These are phyloP conservation scores for Neoitamus cyanurus DNA, from an alignment of 2,888 invertebrate species.

Conservation along the genomic window DNA sequence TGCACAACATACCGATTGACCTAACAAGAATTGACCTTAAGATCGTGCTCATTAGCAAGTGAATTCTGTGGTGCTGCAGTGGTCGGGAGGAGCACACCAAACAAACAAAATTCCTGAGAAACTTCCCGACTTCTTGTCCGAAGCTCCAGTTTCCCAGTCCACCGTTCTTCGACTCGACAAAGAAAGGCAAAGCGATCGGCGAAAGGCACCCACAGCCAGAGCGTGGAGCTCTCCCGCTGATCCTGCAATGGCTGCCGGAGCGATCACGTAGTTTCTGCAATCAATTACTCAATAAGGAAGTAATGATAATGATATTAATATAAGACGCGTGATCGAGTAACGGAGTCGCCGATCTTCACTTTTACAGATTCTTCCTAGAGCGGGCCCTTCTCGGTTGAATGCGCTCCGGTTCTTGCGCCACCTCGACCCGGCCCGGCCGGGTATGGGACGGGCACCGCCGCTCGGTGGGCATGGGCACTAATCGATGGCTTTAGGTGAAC, in stretches of 20 bases:
- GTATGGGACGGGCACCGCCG: neutral
- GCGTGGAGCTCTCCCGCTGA: neutral
- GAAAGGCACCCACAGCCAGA: constrained; percentile 23
- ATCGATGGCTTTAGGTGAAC: constrained; percentile 42
- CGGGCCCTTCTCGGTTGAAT: constrained; percentile 29
- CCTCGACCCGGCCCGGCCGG: constrained; percentile 27
- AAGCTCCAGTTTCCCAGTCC: neutral
- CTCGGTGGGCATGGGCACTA: neutral
- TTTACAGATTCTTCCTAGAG: constrained; percentile 37
- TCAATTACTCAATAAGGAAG: constrained; percentile 57
- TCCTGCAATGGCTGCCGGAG: neutral
- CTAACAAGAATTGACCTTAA: constrained; percentile 41
- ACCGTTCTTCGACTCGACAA: neutral
- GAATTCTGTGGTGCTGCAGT: constrained; percentile 3
- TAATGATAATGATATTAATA: constrained; percentile 56
- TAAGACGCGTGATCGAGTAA: constrained; percentile 55
- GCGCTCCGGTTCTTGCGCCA: constrained; percentile 44
- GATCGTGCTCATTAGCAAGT: constrained; percentile 49
- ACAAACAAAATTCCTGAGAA: constrained; percentile 33
- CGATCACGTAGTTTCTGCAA: constrained; percentile 51
- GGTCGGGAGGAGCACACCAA: constrained; percentile 22
- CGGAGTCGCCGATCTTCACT: constrained; percentile 51
- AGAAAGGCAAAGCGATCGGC: neutral
- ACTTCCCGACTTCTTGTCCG: neutral
- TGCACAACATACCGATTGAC: constrained; percentile 30